phyloP scores from a whole-genome alignment of 1,140 invertebrate species.

The Laupala kohalensis region DNA sequence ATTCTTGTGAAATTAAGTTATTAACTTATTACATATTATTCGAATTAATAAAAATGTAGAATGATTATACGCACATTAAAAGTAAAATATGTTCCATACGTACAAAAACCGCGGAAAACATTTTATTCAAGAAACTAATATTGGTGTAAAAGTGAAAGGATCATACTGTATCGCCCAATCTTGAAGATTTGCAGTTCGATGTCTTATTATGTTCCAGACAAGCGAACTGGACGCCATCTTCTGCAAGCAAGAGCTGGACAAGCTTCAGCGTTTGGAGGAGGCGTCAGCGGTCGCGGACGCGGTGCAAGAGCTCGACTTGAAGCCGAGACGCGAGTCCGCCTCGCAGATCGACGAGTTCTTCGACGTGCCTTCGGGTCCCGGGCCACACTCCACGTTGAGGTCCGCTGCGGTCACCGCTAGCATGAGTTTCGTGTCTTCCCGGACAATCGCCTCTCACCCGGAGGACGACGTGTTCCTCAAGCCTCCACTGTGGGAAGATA shows the following conservation, averaged over 20 bases:
- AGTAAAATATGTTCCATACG: too few species aligned
- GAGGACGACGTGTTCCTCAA: constrained; percentile 71
- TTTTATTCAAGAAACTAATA: too few species aligned
- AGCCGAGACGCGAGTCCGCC: constrained; percentile 43
- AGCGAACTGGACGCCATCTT: constrained; percentile 45
- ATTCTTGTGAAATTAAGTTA: too few species aligned
- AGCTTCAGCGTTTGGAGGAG: constrained; percentile 37
- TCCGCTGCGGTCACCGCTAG: constrained; percentile 21
- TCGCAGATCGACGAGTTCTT: constrained; percentile 58
- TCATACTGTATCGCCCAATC: too few species aligned
- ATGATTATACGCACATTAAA: too few species aligned
- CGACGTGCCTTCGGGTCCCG: constrained; percentile 27
- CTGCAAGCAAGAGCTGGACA: constrained; percentile 41
- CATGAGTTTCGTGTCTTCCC: constrained; percentile 38
- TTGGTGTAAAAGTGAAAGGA: too few species aligned
- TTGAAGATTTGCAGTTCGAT: background rate
- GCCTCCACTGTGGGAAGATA: constrained; percentile 76
- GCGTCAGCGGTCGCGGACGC: constrained; percentile 26
- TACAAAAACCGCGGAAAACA: too few species aligned
- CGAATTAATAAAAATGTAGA: too few species aligned
- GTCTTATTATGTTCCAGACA: constrained; percentile 32
- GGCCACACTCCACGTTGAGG: constrained; percentile 10
- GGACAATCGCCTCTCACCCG: constrained; percentile 32
- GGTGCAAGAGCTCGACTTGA: constrained; percentile 28
- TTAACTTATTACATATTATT: too few species aligned